A percentile compares a stretch with the other conserved stretches of the same genome.
Evolutionary conservation across 2,113 vertebrate species (phyloP).

Genomic region (Microcebus jonahi): DNA sequence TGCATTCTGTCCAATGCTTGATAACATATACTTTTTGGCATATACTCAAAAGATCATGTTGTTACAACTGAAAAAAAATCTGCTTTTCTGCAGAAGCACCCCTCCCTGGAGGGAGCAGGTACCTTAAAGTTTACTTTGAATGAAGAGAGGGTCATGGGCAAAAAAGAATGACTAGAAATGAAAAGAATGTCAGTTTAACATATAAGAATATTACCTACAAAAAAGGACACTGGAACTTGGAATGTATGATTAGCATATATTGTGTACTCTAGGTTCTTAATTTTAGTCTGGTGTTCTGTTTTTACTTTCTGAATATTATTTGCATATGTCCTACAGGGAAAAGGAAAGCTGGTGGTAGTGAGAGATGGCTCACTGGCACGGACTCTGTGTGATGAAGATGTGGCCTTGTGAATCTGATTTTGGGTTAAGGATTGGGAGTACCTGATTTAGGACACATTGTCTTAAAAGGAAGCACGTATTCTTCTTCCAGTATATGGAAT

Average conservation of each 20-base stretch:
- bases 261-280: neutral
- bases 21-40: neutral
- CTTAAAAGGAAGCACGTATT: neutral
- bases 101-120: neutral
- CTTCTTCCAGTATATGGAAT: neutral
- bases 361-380: neutral
- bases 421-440: neutral
- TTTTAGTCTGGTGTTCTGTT: slow-evolving; percentile 36
- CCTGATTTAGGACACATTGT: neutral
- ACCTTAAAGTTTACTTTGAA: neutral
- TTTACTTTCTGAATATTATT: slow-evolving; percentile 13
- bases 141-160: neutral
- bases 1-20: neutral
- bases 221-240: neutral
- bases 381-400: neutral
- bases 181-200: slow-evolving; percentile 8
- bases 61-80: neutral
- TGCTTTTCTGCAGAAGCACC: neutral
- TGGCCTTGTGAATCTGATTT: neutral
- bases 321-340: neutral
- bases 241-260: neutral
- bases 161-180: neutral
- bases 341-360: neutral
- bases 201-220: neutral
- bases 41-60: neutral